Evolutionary conservation across 2,797 vertebrate genomes (phyloP), one percentile per base, ranked within the genome.

Genomic region (Buceros bicornis): DNA sequence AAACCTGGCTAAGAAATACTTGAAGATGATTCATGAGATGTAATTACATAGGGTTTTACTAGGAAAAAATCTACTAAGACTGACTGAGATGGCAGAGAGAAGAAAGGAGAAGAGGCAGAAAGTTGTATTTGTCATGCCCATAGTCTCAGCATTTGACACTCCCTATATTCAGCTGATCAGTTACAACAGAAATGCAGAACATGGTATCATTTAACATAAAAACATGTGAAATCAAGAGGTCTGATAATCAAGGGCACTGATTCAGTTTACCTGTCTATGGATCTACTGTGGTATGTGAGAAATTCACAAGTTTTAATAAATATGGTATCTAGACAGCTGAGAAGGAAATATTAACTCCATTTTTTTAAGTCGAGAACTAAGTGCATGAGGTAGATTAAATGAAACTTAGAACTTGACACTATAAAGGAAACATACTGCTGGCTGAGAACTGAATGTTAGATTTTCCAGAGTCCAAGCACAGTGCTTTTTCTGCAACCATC

Each of bases 1-100:
- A 93, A 85, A 82, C 42, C 24, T 76, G 26, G 65, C 80, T 92
- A 76, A 84, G 65, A 82, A 82, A 66, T 84, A 84, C 62, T 48
- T 72, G 40, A 89, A 87, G 54, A 84, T 37, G 13, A 85, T 71
- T 85, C 5, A 31, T 47, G 40, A 80, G 66, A 84, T 53, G 37
- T 43, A 74, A 76, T 81, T 71, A 82, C 56, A 85, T 1, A 26
- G 48, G 25, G 28, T 56, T 87, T 96, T 82, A 85, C 45, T 78
- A 64, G 47, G 18, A 87, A 70, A 93, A 53, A 21, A 77, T 80
- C 74, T 77, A 65, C 45, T 72, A 58, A 72, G 60, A 93, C 51
- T 42, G 56, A 56, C 13, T 72, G 65, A 72, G 47, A 76, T 58
- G 58, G 65, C 11, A 65, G 53, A 86, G 35, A 64, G 53, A 72